Evolutionary conservation across 2,113 vertebrate genomes (phyloP).

Genomic region (Stigmatopora nigra): DNA sequence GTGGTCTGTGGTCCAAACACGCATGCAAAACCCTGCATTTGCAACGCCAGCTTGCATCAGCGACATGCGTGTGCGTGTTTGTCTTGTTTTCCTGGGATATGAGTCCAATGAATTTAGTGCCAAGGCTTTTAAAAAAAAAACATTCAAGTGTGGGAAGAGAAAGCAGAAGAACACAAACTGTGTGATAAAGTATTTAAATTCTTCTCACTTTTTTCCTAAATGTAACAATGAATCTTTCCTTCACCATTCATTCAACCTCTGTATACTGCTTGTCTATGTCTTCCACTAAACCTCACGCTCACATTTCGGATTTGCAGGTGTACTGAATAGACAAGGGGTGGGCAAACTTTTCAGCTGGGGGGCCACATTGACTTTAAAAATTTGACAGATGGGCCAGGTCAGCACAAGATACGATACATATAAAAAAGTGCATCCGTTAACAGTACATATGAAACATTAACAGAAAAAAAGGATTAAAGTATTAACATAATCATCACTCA

Average conservation of each 20-base stretch:
- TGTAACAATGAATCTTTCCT: background rate
- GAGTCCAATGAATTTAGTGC: conserved; percentile 41
- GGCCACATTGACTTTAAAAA: too few species aligned
- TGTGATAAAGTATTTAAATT: conserved; percentile 13
- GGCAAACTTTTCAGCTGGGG: too few species aligned
- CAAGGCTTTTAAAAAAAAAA: conserved; percentile 30
- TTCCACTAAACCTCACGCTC: background rate
- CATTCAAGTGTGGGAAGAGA: conserved; percentile 34
- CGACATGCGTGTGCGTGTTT: conserved; percentile 28
- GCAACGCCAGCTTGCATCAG: conserved; percentile 50
- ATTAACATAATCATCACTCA: too few species aligned
- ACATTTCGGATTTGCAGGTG: too few species aligned
- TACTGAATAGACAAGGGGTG: too few species aligned
- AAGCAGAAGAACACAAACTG: conserved; percentile 18
- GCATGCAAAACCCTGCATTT: conserved; percentile 57
- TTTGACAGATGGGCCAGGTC: too few species aligned
- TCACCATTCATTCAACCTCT: background rate
- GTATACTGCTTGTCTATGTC: background rate
- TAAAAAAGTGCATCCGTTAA: too few species aligned
- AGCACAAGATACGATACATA: too few species aligned
- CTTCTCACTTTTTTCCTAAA: conserved; percentile 8
- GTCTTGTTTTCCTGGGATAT: conserved; percentile 20
- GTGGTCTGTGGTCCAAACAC: conserved; percentile 49
- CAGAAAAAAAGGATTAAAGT: too few species aligned
- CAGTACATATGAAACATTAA: too few species aligned